Conservation (phyloP, 2,888 invertebrate genomes). For the Thecocarcelia acutangulata region DNA sequence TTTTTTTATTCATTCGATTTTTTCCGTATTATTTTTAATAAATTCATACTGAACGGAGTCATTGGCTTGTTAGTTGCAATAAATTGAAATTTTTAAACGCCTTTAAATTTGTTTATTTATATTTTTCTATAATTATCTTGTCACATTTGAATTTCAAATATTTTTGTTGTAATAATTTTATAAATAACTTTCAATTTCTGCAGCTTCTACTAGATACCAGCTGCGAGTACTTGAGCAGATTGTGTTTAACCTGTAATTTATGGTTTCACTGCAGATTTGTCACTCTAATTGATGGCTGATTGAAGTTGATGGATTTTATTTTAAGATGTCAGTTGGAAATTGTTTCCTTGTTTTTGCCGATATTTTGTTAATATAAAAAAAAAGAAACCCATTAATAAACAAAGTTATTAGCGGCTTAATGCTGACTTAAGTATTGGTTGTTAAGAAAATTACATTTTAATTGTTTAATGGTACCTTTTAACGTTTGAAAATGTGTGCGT, state of each 20-base stretch:
- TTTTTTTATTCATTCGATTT: background rate
- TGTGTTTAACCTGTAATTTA: background rate
- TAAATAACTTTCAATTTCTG: background rate
- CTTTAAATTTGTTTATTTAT: conserved; percentile 2
- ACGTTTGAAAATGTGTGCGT: no score
- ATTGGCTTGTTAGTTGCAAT: conserved; percentile 1
- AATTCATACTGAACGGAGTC: background rate
- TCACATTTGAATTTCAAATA: conserved; percentile 59
- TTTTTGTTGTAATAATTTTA: background rate
- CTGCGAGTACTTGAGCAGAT: background rate
- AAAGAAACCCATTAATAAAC: background rate
- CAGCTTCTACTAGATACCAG: background rate
- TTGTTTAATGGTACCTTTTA: background rate
- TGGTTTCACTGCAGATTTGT: conserved; percentile 40
- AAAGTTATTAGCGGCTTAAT: conserved; percentile 7
- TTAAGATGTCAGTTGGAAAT: conserved; percentile 41
- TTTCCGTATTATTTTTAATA: background rate
- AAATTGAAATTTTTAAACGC: conserved; percentile 5
- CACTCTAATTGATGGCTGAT: conserved; percentile 45
- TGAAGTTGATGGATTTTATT: conserved; percentile 41
- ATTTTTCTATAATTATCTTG: conserved; percentile 47
- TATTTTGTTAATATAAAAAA: background rate
- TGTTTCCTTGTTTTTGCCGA: conserved; percentile 12
- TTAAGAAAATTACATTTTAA: conserved; percentile 10
- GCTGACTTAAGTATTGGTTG: background rate